Evolutionary conservation across 2,888 invertebrate genomes (phyloP).

Genomic region (Cabera pusaria): DNA sequence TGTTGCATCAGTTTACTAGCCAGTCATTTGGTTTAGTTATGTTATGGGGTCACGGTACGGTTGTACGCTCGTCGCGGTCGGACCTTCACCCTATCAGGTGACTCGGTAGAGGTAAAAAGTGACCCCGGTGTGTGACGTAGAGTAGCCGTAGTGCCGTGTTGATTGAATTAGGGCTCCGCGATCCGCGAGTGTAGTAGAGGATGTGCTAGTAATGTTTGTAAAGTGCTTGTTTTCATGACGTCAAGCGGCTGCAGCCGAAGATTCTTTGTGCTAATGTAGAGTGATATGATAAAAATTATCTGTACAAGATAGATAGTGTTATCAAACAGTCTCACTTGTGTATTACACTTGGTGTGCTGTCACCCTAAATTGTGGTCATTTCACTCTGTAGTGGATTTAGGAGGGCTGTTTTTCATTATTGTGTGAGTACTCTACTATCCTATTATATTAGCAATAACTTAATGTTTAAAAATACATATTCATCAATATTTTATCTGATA

Average conservation of each 20-base stretch:
- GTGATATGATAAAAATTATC: conserved; percentile 74
- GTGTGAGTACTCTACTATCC: too few relatives aligned
- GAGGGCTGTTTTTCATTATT: conserved; percentile 8
- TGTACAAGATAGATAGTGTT: conserved; percentile 58
- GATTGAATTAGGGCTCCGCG: conserved; percentile 52
- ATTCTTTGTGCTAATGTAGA: conserved; percentile 61
- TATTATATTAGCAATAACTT: too few relatives aligned
- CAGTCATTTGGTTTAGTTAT: conserved; percentile 19
- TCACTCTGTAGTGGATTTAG: conserved; percentile 7
- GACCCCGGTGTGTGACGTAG: conserved; percentile 48
- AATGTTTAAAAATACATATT: too few relatives aligned
- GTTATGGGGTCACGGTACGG: conserved; percentile 31
- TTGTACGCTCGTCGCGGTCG: conserved; percentile 25
- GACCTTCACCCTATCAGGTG: conserved; percentile 33
- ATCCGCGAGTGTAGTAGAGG: conserved; percentile 47
- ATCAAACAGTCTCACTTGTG: conserved; percentile 34
- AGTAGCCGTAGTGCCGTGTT: conserved; percentile 39
- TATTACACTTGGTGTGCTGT: conserved; percentile 15
- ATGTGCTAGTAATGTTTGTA: conserved; percentile 56
- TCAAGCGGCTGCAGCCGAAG: conserved; percentile 59
- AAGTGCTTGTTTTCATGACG: conserved; percentile 65
- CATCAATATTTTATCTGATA: too few relatives aligned
- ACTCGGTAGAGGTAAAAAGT: conserved; percentile 38
- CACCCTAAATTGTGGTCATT: conserved; percentile 14
- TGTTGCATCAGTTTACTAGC: conserved; percentile 53